These are phyloP conservation scores for Nesogale talazaci DNA, from an alignment of 2,113 vertebrate genomes.

Conservation along the genomic window DNA sequence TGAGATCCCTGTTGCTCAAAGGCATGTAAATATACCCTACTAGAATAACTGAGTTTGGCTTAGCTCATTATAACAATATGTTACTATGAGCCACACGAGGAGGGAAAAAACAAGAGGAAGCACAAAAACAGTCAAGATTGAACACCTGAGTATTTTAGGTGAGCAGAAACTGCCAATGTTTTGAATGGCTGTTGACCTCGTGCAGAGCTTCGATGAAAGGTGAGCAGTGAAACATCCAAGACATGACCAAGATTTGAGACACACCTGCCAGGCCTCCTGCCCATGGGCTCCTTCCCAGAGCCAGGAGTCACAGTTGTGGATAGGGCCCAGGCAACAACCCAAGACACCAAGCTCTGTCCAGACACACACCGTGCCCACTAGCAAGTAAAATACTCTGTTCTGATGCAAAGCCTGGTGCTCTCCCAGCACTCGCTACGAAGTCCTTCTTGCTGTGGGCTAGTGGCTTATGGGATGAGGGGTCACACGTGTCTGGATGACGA, in stretches of 20 bases:
- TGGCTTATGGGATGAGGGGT: background rate
- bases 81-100: background rate
- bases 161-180: background rate
- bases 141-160: conserved; percentile 18
- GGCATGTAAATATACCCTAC: background rate
- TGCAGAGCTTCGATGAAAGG: background rate
- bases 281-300: background rate
- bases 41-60: background rate
- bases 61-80: background rate
- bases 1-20: background rate
- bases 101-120: background rate
- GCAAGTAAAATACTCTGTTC: background rate
- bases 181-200: background rate
- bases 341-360: background rate
- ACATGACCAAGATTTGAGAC: background rate
- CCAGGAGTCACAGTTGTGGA: background rate
- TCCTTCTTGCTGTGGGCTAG: background rate
- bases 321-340: background rate
- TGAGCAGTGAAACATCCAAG: background rate
- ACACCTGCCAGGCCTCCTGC: background rate
- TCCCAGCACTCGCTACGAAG: background rate
- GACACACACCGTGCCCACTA: background rate
- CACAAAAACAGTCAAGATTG: conserved; percentile 16
- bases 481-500: background rate
- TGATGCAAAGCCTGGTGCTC: background rate